Evolutionary conservation across 2,113 vertebrate genomes (phyloP).

Genomic region (Noctilio leporinus): DNA sequence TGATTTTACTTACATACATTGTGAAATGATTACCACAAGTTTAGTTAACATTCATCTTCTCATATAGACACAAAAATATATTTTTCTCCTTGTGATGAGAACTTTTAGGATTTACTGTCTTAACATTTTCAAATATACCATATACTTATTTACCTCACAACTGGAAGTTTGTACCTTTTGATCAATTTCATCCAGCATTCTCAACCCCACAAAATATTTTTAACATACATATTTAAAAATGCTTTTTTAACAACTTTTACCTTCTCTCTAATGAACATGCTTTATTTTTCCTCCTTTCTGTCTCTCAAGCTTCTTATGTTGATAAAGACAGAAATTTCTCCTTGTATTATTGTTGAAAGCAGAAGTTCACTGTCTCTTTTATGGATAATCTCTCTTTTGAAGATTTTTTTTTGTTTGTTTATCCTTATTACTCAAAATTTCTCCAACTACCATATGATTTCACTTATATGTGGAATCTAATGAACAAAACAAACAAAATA

Average conservation of each 20-base stretch:
- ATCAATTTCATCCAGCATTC: not conserved
- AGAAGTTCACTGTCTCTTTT: not conserved
- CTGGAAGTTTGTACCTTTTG: not conserved
- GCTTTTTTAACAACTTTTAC: not conserved
- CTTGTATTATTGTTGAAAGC: not conserved
- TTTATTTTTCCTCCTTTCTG: not conserved
- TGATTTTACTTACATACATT: not conserved
- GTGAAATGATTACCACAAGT: not conserved
- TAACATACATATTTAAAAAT: not conserved
- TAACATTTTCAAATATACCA: not conserved
- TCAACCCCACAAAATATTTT: not conserved
- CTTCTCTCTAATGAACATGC: not conserved
- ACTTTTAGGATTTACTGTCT: not conserved
- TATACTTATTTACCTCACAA: not conserved
- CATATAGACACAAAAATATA: not conserved
- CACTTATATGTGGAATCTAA: not conserved
- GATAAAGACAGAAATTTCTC: not conserved
- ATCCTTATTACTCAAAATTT: not conserved
- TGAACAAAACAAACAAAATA: too few relatives aligned
- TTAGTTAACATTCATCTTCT: not conserved
- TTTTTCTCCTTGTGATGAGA: not conserved
- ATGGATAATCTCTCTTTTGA: not conserved
- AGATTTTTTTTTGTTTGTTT: slow-evolving; percentile 15
- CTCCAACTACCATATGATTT: not conserved
- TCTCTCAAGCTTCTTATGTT: not conserved